Evolutionary conservation across 2,797 vertebrate species (phyloP).

Genomic region (Anisognathus igniventris): DNA sequence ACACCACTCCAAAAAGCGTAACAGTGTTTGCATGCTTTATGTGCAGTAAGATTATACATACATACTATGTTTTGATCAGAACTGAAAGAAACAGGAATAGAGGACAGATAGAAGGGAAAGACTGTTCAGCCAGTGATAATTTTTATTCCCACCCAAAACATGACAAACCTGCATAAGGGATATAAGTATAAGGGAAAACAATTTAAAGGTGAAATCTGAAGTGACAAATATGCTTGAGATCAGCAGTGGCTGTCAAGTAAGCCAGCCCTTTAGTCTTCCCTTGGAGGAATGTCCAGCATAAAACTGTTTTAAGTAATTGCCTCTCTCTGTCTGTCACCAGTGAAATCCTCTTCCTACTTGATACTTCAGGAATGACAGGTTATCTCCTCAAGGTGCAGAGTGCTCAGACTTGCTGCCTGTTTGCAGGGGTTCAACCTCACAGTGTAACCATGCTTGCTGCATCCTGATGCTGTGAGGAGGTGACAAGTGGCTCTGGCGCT

Average conservation of each 20-base stretch:
- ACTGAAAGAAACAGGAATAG: constrained; percentile 4
- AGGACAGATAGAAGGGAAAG: not conserved
- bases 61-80: not conserved
- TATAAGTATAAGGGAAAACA: not conserved
- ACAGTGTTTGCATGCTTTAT: not conserved
- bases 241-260: not conserved
- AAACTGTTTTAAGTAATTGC: not conserved
- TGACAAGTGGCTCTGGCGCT: not conserved
- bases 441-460: not conserved
- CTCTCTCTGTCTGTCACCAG: not conserved
- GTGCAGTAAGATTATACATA: not conserved
- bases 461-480: not conserved
- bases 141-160: not conserved
- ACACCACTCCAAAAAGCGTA: not conserved
- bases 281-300: not conserved
- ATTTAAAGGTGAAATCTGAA: not conserved
- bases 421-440: not conserved
- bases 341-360: not conserved
- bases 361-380: not conserved
- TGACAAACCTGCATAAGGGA: not conserved
- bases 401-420: not conserved
- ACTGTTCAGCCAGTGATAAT: not conserved
- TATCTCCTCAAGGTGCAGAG: not conserved
- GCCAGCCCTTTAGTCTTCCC: not conserved
- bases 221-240: not conserved